phyloP scores from a whole-genome alignment of 2,113 vertebrate genomes.

The Actenoides lindsayi region DNA sequence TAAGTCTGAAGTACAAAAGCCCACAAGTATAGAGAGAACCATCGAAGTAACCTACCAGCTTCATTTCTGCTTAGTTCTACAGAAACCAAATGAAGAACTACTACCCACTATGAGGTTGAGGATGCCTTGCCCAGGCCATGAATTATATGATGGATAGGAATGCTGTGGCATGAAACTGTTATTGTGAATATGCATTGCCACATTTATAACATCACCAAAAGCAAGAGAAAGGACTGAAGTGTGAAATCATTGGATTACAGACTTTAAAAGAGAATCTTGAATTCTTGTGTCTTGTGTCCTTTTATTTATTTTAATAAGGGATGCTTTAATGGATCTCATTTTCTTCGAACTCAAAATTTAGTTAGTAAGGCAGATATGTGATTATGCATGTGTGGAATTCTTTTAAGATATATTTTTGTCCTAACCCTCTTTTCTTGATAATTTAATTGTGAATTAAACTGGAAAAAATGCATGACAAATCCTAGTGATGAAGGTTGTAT shows the following conservation, averaged over 20 bases:
- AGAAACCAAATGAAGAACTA: not conserved
- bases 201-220: not conserved
- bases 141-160: not conserved
- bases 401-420: not conserved
- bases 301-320: not conserved
- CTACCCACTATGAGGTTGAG: accelerated
- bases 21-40: not conserved
- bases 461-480: not conserved
- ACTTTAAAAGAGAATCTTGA: not conserved
- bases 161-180: not conserved
- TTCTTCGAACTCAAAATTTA: not conserved
- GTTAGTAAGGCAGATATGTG: not conserved
- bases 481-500: not conserved
- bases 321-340: not conserved
- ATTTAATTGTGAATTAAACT: not conserved
- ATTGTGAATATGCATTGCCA: not conserved
- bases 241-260: not conserved
- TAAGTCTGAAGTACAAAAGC: not conserved
- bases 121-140: not conserved
- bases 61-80: not conserved
- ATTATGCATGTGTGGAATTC: not conserved
- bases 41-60: not conserved
- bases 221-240: not conserved
- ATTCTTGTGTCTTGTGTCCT: not conserved
- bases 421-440: not conserved